Percentiles rank a stretch among this genome's conserved stretches.
Evolutionary conservation across 2,888 invertebrate species (phyloP).

Genomic region (Muscina levida): DNA sequence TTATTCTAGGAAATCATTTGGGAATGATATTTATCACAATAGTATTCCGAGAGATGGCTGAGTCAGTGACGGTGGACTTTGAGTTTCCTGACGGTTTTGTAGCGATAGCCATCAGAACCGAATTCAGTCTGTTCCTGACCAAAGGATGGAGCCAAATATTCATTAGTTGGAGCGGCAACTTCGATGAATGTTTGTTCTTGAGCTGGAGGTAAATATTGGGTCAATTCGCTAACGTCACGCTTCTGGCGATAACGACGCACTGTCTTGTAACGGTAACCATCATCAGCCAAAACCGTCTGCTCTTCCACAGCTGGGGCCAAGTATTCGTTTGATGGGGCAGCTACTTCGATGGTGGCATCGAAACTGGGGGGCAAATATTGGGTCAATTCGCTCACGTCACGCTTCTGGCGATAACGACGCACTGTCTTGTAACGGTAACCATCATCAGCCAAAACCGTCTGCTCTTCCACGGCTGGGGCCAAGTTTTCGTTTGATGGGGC

Average conservation of each 20-base stretch:
- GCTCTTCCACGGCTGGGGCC: conserved; percentile 44
- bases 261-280: conserved; percentile 78
- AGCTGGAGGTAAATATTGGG: conserved; percentile 72
- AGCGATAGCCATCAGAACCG: conserved; percentile 66
- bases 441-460: conserved; percentile 59
- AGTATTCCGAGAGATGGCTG: not conserved
- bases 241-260: conserved; percentile 69
- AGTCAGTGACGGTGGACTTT: conserved; percentile 60
- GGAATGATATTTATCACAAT: not conserved
- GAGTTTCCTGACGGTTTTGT: conserved; percentile 66
- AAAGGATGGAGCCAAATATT: conserved; percentile 47
- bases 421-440: conserved; percentile 69
- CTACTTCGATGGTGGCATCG: conserved; percentile 38
- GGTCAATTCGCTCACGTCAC: conserved; percentile 50
- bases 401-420: conserved; percentile 50
- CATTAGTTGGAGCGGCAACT: conserved; percentile 47
- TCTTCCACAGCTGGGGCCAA: conserved; percentile 52
- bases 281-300: conserved; percentile 69
- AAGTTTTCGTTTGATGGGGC: conserved; percentile 56
- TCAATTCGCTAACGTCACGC: conserved; percentile 70
- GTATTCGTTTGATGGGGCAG: conserved; percentile 55
- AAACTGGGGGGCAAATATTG: conserved; percentile 49
- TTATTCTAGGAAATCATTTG: conserved; percentile 27
- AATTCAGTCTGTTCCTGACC: conserved; percentile 42
- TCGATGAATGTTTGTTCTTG: conserved; percentile 46